These are phyloP conservation scores for Tetramorium simillimum DNA, from an alignment of 1,140 invertebrate genomes.

Conservation along the genomic window DNA sequence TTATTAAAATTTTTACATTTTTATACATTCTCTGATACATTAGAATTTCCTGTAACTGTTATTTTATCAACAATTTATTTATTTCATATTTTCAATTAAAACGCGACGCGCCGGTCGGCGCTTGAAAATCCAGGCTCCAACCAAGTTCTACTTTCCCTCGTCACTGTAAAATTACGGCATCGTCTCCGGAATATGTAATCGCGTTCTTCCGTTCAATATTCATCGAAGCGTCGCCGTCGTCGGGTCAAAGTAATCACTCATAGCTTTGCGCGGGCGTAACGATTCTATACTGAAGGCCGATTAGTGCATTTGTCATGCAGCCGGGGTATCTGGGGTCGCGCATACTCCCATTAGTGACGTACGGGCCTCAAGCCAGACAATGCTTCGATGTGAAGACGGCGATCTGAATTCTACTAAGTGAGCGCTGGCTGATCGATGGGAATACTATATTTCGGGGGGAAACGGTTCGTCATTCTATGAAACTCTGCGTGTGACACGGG, in stretches of 20 bases:
- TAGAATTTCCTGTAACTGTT: not conserved
- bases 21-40: not conserved
- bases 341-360: slow-evolving; percentile 71
- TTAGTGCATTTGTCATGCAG: slow-evolving; percentile 78
- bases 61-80: not conserved
- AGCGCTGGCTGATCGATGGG: slow-evolving; percentile 71
- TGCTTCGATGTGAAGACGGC: slow-evolving; percentile 62
- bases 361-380: slow-evolving; percentile 62
- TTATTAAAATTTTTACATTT: not conserved
- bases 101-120: not conserved
- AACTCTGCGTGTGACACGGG: slow-evolving; percentile 68
- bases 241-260: slow-evolving; percentile 73
- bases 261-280: slow-evolving; percentile 56
- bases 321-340: slow-evolving; percentile 67
- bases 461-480: slow-evolving; percentile 71
- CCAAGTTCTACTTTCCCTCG: slow-evolving; percentile 35
- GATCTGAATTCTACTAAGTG: slow-evolving; percentile 66
- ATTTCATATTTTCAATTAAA: slow-evolving; percentile 33
- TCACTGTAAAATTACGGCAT: slow-evolving; percentile 47
- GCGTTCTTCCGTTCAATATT: slow-evolving; percentile 70
- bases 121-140: not conserved
- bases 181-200: slow-evolving; percentile 68
- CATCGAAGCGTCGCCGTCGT: slow-evolving; percentile 50
- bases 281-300: slow-evolving; percentile 74
- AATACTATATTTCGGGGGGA: slow-evolving; percentile 69